Conservation (phyloP, 2,113 vertebrate species). For the Sciurus niger region DNA sequence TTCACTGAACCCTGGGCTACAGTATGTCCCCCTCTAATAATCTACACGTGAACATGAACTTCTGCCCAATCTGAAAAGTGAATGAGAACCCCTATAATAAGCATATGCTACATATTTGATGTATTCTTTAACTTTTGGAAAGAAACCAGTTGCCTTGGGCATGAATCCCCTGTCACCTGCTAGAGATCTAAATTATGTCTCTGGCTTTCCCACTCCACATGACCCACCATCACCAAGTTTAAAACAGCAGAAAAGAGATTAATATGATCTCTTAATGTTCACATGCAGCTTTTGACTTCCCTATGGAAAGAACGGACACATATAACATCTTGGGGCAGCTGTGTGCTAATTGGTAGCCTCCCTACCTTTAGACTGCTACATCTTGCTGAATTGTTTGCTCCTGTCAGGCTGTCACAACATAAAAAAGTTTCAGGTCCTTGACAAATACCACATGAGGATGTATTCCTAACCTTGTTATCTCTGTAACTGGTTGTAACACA, state of each 20-base stretch:
- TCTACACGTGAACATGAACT: not conserved
- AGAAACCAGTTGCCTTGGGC: not conserved
- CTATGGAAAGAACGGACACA: not conserved
- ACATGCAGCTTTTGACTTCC: conserved; percentile 17
- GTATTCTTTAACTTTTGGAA: not conserved
- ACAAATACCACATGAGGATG: conserved; percentile 76
- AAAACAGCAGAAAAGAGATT: not conserved
- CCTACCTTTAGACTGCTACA: conserved; percentile 46
- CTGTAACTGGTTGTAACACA: conserved; percentile 78
- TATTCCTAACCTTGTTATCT: conserved; percentile 81
- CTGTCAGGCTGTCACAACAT: conserved; percentile 61
- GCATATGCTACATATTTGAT: not conserved
- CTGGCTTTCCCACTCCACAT: not conserved
- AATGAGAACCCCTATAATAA: not conserved
- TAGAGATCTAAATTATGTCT: not conserved
- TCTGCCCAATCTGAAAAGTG: not conserved
- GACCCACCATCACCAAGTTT: not conserved
- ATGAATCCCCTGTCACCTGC: not conserved
- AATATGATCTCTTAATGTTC: not conserved
- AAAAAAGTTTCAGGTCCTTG: conserved; percentile 69
- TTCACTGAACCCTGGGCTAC: not conserved
- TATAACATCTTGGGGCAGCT: not conserved
- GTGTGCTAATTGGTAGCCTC: conserved; percentile 58
- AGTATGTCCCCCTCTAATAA: not conserved
- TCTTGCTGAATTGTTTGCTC: conserved; percentile 65